Conservation (phyloP, 2,888 invertebrate species). For the Uropetala carovei region DNA sequence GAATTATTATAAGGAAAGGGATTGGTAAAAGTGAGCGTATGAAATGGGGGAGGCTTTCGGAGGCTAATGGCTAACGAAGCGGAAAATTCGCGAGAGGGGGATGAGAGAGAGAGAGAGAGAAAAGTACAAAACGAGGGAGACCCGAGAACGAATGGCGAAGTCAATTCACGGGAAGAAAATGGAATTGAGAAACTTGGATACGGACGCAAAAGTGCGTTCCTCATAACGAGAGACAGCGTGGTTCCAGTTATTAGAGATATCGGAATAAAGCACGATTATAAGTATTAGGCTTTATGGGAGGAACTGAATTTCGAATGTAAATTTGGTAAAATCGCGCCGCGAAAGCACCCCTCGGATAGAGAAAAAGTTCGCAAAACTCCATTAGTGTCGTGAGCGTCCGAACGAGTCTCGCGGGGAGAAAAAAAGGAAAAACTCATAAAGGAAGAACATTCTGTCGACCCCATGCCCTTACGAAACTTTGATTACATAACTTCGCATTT, state of each 20-base stretch:
- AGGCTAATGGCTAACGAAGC: too few relatives aligned
- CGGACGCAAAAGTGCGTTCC: not conserved
- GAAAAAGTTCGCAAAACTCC: not conserved
- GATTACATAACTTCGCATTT: not conserved
- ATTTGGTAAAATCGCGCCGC: not conserved
- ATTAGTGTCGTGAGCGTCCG: not conserved
- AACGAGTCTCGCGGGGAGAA: not conserved
- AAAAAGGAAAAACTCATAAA: not conserved
- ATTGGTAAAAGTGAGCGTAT: too few relatives aligned
- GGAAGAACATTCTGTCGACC: not conserved
- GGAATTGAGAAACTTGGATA: constrained; percentile 10
- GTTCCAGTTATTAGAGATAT: not conserved
- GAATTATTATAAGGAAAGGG: too few relatives aligned
- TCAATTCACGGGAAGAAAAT: constrained; percentile 5
- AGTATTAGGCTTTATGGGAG: not conserved
- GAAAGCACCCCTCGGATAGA: not conserved
- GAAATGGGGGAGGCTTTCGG: too few relatives aligned
- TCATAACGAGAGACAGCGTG: not conserved
- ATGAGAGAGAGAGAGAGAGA: not conserved
- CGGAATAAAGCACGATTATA: constrained; percentile 14
- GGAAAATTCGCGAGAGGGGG: not conserved
- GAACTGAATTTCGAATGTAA: not conserved
- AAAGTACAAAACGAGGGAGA: too few relatives aligned
- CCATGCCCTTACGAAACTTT: not conserved
- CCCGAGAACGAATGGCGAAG: not conserved